These are phyloP conservation scores for Leptinotarsa haldemani DNA, from an alignment of 2,888 invertebrate genomes.

Conservation along the genomic window DNA sequence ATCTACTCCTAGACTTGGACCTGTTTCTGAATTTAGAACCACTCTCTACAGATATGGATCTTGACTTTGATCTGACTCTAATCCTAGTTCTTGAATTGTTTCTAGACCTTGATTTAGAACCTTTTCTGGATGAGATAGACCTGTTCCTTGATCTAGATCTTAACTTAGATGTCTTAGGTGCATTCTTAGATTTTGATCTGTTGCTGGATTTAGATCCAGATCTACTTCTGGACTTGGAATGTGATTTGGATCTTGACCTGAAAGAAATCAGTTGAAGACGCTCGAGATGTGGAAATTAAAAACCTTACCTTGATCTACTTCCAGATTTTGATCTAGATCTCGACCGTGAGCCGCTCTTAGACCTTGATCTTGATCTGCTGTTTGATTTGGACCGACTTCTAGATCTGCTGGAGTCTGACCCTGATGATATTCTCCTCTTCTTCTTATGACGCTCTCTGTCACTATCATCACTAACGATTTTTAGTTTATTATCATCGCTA, in stretches of 20 bases:
- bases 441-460: conserved; percentile 67
- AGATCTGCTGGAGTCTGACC: conserved; percentile 68
- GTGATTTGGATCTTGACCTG: conserved; percentile 42
- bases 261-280: conserved; percentile 39
- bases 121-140: conserved; percentile 40
- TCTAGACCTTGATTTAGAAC: neutral
- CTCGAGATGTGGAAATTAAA: neutral
- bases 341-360: conserved; percentile 61
- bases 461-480: conserved; percentile 70
- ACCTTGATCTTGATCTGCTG: conserved; percentile 57
- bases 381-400: conserved; percentile 47
- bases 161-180: conserved; percentile 37
- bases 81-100: neutral
- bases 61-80: conserved; percentile 39
- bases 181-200: conserved; percentile 47
- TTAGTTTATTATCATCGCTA: conserved; percentile 71
- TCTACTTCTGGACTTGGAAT: conserved; percentile 41
- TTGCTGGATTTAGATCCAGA: conserved; percentile 44
- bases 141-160: conserved; percentile 45
- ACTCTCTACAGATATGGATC: conserved; percentile 45
- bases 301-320: conserved; percentile 50
- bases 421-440: conserved; percentile 73
- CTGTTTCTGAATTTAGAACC: conserved; percentile 46
- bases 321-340: conserved; percentile 64
- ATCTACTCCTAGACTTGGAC: conserved; percentile 39